Percentiles rank a stretch among this genome's conserved stretches.
Conservation (phyloP, 2,797 vertebrate genomes). For the Xenopus petersii region DNA sequence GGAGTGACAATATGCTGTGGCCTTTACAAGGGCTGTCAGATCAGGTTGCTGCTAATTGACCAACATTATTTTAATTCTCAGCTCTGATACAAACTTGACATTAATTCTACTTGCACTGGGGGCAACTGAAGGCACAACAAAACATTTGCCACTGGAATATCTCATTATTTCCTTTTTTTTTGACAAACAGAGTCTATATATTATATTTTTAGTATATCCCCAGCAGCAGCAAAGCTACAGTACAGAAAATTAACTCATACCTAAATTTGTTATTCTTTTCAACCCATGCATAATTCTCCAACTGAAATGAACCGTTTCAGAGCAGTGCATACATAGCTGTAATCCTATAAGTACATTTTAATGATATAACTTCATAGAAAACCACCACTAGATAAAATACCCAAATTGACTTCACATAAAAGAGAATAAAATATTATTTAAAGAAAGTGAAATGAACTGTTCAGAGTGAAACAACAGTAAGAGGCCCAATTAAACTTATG, state of each 20-base stretch:
- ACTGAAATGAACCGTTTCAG: slow-evolving; percentile 1
- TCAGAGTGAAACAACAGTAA: slow-evolving; percentile 35
- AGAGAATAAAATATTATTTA: slow-evolving; percentile 40
- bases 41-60: slow-evolving; percentile 61
- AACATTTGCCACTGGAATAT: slow-evolving; percentile 29
- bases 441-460: slow-evolving; percentile 27
- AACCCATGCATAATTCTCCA: slow-evolving; percentile 6
- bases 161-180: slow-evolving; percentile 14
- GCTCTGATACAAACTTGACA: slow-evolving; percentile 60
- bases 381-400: slow-evolving; percentile 4
- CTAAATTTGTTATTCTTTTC: slow-evolving; percentile 6
- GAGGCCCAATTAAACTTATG: slow-evolving; percentile 41
- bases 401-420: slow-evolving; percentile 38
- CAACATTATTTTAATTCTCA: slow-evolving; percentile 52
- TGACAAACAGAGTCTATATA: slow-evolving; percentile 3
- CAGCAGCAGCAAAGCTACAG: not conserved
- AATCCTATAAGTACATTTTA: slow-evolving; percentile 6
- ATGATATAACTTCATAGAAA: slow-evolving; percentile 17
- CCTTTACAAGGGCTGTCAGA: slow-evolving; percentile 62
- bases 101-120: slow-evolving; percentile 62
- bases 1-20: slow-evolving; percentile 40
- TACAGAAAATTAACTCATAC: not conserved
- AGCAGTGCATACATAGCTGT: slow-evolving; percentile 1
- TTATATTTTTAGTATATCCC: slow-evolving; percentile 4
- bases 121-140: slow-evolving; percentile 53